These are phyloP conservation scores for Epinephelus malabaricus DNA, from an alignment of 2,797 vertebrate genomes.

Conservation along the genomic window DNA sequence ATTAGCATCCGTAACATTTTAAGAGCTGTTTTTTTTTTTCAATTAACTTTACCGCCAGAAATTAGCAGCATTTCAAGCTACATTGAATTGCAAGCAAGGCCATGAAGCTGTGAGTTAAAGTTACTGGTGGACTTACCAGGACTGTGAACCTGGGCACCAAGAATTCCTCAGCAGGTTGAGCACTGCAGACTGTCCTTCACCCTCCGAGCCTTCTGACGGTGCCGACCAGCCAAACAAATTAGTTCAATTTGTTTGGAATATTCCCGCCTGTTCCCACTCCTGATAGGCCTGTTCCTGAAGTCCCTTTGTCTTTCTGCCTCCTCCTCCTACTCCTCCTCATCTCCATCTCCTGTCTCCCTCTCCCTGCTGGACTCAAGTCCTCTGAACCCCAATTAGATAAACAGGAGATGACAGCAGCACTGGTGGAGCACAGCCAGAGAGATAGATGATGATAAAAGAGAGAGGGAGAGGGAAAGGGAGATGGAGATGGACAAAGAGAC, in stretches of 20 bases:
- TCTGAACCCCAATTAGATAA: slow-evolving; percentile 81
- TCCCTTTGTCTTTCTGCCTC: slow-evolving; percentile 37
- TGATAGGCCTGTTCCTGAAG: slow-evolving; percentile 56
- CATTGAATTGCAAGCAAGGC: background rate
- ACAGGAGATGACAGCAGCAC: slow-evolving; percentile 75
- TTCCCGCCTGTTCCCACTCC: slow-evolving; percentile 50
- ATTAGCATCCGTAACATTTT: background rate
- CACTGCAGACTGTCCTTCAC: background rate
- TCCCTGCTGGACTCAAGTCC: slow-evolving; percentile 54
- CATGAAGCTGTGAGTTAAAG: background rate
- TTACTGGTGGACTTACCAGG: background rate
- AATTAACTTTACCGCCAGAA: background rate
- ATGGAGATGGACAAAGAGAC: slow-evolving; percentile 19
- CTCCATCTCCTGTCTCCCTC: slow-evolving; percentile 37
- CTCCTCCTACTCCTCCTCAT: slow-evolving; percentile 32
- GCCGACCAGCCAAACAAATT: slow-evolving; percentile 31
- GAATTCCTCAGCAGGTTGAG: background rate
- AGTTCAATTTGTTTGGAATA: slow-evolving; percentile 50
- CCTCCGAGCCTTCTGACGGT: background rate
- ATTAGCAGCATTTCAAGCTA: background rate
- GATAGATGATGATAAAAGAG: slow-evolving; percentile 45
- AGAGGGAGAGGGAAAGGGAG: background rate
- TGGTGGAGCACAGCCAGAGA: slow-evolving; percentile 61
- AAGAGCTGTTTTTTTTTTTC: background rate
- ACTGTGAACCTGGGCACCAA: background rate